These are phyloP conservation scores for Epinephelus awoara DNA, from an alignment of 2,797 vertebrate species.

Conservation along the genomic window DNA sequence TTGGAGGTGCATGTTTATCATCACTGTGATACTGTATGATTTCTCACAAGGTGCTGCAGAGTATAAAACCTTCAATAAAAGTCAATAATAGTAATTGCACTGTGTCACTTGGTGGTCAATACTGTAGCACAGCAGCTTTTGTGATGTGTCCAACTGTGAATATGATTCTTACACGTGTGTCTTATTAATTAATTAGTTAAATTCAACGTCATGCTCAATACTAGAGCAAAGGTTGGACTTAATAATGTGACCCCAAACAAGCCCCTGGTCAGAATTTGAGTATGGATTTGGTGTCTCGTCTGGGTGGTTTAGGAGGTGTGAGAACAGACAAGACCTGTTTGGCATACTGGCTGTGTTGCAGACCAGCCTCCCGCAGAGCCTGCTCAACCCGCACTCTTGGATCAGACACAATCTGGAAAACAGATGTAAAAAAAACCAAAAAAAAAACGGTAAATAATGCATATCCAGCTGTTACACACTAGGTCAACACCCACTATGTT, in stretches of 20 bases:
- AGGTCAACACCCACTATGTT: background rate
- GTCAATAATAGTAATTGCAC: background rate
- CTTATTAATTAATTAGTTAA: conserved; percentile 2
- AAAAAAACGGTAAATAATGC: conserved; percentile 25
- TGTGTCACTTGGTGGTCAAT: conserved; percentile 15
- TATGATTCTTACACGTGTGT: background rate
- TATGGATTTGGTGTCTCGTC: conserved; percentile 89
- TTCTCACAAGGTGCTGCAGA: conserved; percentile 21
- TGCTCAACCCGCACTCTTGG: conserved; percentile 91
- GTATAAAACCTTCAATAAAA: conserved; percentile 46
- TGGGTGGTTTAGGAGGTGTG: conserved; percentile 89
- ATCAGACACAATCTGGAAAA: conserved; percentile 92
- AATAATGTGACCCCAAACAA: background rate
- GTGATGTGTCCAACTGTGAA: conserved; percentile 3
- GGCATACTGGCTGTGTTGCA: conserved; percentile 91
- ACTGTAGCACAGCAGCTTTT: background rate
- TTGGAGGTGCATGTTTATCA: background rate
- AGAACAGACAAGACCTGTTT: conserved; percentile 89
- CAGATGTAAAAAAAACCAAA: conserved; percentile 41
- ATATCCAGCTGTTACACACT: conserved; percentile 29
- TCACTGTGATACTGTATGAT: conserved; percentile 5
- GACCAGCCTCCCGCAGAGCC: conserved; percentile 92
- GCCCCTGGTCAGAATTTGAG: conserved; percentile 74
- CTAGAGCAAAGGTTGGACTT: background rate
- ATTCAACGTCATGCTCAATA: background rate